Percentiles rank a stretch among this genome's conserved stretches.
Conservation (phyloP, 2,113 vertebrate species). For the Numenius arquata region DNA sequence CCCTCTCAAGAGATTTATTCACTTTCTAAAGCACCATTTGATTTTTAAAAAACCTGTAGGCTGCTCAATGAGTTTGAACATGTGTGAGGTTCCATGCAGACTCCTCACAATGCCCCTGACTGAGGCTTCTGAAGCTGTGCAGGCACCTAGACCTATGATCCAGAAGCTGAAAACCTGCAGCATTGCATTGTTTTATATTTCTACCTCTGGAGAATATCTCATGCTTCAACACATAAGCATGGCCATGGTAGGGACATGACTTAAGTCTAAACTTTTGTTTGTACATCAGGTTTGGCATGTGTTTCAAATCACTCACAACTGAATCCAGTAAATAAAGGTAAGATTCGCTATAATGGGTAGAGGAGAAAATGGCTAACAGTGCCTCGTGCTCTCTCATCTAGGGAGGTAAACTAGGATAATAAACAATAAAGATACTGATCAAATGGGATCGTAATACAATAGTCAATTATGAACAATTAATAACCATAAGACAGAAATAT, state of each 20-base stretch:
- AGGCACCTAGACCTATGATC: neutral
- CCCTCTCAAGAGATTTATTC: neutral
- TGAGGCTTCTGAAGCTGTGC: neutral
- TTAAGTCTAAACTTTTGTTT: neutral
- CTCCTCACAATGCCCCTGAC: rapidly evolving
- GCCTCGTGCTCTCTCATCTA: neutral
- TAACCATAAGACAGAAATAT: neutral
- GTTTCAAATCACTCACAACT: neutral
- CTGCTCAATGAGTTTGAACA: neutral
- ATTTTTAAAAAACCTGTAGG: neutral
- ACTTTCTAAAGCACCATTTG: neutral
- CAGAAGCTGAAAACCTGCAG: neutral
- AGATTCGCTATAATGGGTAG: neutral
- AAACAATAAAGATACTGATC: neutral
- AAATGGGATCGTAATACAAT: neutral
- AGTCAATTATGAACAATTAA: neutral
- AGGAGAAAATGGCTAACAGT: neutral
- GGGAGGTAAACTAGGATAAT: neutral
- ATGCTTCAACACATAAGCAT: neutral
- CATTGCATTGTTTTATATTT: neutral
- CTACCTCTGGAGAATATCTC: neutral
- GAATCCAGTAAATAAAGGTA: neutral
- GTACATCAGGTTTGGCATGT: neutral
- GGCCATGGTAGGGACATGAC: neutral
- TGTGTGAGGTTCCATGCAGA: neutral